Percentiles rank a stretch among this genome's conserved stretches.
phyloP scores from a whole-genome alignment of 2,113 vertebrate species.

The Marmota monax region DNA sequence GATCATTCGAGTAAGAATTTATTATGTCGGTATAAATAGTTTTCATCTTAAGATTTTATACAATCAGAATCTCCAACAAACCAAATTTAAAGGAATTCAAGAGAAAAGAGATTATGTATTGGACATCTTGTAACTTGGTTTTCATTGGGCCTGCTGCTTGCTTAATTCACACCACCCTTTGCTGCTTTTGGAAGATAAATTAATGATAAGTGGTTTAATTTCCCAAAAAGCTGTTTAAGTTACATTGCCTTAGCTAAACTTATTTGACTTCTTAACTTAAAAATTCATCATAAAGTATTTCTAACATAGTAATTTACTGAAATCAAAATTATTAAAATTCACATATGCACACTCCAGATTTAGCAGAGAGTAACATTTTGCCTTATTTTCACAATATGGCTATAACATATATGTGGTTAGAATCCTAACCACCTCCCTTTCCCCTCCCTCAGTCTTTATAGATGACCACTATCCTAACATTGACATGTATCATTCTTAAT shows the following conservation, averaged over 20 bases:
- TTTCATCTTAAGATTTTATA: neutral
- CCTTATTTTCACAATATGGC: neutral
- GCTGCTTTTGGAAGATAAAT: conserved; percentile 42
- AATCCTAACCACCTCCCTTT: neutral
- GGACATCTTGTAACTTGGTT: neutral
- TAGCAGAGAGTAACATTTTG: neutral
- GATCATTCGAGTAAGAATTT: neutral
- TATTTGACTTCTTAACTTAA: conserved; percentile 16
- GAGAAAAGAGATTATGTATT: neutral
- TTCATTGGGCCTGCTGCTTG: neutral
- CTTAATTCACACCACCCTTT: neutral
- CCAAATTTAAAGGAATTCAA: neutral
- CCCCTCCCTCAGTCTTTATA: neutral
- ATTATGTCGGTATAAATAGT: neutral
- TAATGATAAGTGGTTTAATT: neutral
- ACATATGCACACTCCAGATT: neutral
- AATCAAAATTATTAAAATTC: neutral
- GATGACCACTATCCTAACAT: neutral
- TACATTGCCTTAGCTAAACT: neutral
- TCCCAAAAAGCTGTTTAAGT: conserved; percentile 22
- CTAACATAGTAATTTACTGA: neutral
- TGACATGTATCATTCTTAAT: neutral
- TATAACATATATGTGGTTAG: neutral
- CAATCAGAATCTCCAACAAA: conserved; percentile 31
- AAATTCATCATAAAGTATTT: neutral